A percentile compares a stretch with the other conserved stretches of the same genome.
phyloP scores from a whole-genome alignment of 2,797 vertebrate species.

The Eupleurogrammus muticus region DNA sequence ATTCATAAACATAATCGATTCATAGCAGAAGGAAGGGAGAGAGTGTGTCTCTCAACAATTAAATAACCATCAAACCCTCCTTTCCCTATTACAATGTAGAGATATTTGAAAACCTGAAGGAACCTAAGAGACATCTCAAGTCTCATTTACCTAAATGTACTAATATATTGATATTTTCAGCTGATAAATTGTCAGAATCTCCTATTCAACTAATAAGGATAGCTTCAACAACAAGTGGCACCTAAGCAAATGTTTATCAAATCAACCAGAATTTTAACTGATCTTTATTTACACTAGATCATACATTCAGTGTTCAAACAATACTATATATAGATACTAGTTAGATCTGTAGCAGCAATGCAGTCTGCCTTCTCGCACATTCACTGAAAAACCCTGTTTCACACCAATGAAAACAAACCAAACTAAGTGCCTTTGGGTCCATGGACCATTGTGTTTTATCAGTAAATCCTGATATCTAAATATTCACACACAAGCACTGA shows the following conservation, averaged over 20 bases:
- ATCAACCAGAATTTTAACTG: too few relatives aligned
- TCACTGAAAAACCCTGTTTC: too few relatives aligned
- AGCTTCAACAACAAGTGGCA: not conserved
- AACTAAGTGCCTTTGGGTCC: too few relatives aligned
- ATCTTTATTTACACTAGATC: not conserved
- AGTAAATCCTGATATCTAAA: too few relatives aligned
- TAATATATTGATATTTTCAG: not conserved
- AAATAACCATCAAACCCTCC: constrained; percentile 17
- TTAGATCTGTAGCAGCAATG: too few relatives aligned
- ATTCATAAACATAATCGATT: constrained; percentile 19
- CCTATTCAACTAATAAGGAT: not conserved
- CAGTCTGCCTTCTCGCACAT: too few relatives aligned
- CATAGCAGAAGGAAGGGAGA: constrained; percentile 8
- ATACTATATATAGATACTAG: too few relatives aligned
- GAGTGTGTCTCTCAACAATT: constrained; percentile 45
- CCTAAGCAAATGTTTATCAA: too few relatives aligned
- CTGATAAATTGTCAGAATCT: not conserved
- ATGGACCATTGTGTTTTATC: too few relatives aligned
- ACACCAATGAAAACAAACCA: too few relatives aligned
- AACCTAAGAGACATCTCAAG: not conserved
- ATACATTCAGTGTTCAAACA: not conserved
- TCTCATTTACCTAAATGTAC: not conserved
- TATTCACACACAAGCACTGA: too few relatives aligned
- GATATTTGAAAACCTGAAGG: not conserved
- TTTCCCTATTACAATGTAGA: constrained; percentile 4